A percentile compares a stretch with the other conserved stretches of the same genome.
These are phyloP conservation scores for Danio aesculapii DNA, from an alignment of 2,797 vertebrate genomes.

Conservation along the genomic window DNA sequence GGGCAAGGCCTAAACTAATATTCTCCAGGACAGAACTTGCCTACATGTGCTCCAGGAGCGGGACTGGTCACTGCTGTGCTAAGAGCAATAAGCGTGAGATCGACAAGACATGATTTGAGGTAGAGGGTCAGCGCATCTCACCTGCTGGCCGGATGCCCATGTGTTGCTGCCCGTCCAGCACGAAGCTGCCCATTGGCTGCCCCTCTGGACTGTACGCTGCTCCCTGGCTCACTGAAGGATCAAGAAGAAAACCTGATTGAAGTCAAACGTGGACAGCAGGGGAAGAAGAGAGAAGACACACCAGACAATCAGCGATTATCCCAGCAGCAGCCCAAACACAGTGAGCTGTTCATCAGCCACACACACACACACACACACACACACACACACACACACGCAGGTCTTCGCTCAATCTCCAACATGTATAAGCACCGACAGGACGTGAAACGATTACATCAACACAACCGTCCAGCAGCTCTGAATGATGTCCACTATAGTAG, in stretches of 20 bases:
- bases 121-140: conserved; percentile 69
- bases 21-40: background rate
- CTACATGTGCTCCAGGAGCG: background rate
- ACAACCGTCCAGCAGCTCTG: background rate
- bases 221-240: conserved; percentile 99
- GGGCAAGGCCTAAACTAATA: too few relatives aligned
- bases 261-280: conserved; percentile 99
- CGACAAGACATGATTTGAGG: background rate
- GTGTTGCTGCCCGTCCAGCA: conserved; percentile 99
- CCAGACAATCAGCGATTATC: conserved; percentile 99
- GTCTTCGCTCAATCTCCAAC: background rate
- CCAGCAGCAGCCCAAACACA: conserved; percentile 91
- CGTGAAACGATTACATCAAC: background rate
- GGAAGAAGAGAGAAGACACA: conserved; percentile 98
- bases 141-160: conserved; percentile 99
- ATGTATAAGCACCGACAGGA: conserved; percentile 9
- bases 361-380: conserved; percentile 10
- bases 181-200: conserved; percentile 99
- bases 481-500: background rate
- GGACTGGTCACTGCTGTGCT: too few relatives aligned
- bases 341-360: conserved; percentile 45
- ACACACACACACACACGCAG: conserved; percentile 16
- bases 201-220: conserved; percentile 99
- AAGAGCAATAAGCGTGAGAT: background rate
- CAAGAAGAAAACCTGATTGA: conserved; percentile 99